These are phyloP conservation scores for Papilio xuthus DNA, from an alignment of 1,140 invertebrate species.

Conservation along the genomic window DNA sequence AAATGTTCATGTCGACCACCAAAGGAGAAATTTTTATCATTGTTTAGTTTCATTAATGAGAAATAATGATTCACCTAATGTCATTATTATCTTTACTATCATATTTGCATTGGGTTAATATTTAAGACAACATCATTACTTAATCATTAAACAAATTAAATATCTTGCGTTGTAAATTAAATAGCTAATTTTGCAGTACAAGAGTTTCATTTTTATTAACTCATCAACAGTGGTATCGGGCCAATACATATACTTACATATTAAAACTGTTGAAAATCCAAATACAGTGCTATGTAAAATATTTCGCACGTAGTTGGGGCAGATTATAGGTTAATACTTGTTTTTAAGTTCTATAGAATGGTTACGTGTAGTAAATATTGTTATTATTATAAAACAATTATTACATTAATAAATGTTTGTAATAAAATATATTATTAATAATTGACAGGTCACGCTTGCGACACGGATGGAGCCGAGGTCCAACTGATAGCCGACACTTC, in stretches of 20 bases:
- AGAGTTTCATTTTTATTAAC: too few species aligned
- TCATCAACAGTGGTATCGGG: too few species aligned
- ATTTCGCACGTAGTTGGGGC: too few species aligned
- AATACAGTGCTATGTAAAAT: too few species aligned
- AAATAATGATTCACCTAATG: slow-evolving; percentile 8
- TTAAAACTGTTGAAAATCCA: too few species aligned
- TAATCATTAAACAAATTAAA: neutral
- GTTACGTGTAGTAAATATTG: too few species aligned
- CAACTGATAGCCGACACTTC: slow-evolving; percentile 64
- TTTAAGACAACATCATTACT: neutral
- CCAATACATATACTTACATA: too few species aligned
- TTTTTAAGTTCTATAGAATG: too few species aligned
- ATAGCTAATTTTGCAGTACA: neutral
- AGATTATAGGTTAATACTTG: too few species aligned
- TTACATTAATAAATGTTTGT: neutral
- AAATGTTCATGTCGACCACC: neutral
- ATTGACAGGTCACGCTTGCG: slow-evolving; percentile 66
- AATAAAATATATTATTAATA: slow-evolving; percentile 47
- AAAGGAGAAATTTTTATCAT: neutral
- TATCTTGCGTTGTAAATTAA: neutral
- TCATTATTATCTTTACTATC: neutral
- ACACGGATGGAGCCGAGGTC: slow-evolving; percentile 49
- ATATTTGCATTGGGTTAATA: neutral
- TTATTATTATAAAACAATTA: neutral
- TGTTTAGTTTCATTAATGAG: neutral